Conservation (phyloP, 2,797 vertebrate genomes). For the Simalia tracyae region DNA sequence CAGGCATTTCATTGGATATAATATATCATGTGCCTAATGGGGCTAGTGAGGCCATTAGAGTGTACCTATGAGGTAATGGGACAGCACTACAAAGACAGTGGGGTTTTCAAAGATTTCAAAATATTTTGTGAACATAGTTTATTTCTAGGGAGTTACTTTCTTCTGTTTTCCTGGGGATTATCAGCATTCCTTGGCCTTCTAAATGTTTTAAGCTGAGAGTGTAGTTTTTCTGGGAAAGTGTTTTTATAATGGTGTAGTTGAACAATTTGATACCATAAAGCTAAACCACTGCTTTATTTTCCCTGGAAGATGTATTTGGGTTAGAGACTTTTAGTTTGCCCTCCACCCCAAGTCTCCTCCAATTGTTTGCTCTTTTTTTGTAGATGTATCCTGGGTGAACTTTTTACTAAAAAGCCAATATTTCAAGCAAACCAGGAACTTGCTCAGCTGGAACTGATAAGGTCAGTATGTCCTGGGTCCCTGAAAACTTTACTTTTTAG, state of each 20-base stretch:
- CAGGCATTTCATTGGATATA: neutral
- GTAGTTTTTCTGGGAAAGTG: neutral
- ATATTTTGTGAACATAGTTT: neutral
- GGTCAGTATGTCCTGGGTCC: conserved; percentile 62
- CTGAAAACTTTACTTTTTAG: conserved; percentile 4
- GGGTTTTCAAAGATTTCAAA: neutral
- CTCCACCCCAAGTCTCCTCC: neutral
- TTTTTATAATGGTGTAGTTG: neutral
- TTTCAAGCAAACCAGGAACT: conserved; percentile 86
- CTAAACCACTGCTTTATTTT: neutral
- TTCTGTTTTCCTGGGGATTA: neutral
- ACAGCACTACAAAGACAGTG: neutral
- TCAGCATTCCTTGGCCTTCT: neutral
- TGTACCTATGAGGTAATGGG: neutral
- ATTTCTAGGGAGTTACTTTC: neutral
- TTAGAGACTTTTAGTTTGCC: neutral
- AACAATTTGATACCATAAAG: neutral
- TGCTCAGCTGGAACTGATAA: conserved; percentile 83
- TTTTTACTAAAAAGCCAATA: conserved; percentile 85
- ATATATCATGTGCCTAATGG: neutral
- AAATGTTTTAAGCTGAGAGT: neutral
- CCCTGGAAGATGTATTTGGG: neutral
- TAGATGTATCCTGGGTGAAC: conserved; percentile 83
- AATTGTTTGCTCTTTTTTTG: conserved; percentile 45
- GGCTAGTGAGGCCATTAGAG: neutral